A percentile compares a stretch with the other conserved stretches of the same genome.
These are phyloP conservation scores for Choreutis nemorana DNA, from an alignment of 2,888 invertebrate species.

Conservation along the genomic window DNA sequence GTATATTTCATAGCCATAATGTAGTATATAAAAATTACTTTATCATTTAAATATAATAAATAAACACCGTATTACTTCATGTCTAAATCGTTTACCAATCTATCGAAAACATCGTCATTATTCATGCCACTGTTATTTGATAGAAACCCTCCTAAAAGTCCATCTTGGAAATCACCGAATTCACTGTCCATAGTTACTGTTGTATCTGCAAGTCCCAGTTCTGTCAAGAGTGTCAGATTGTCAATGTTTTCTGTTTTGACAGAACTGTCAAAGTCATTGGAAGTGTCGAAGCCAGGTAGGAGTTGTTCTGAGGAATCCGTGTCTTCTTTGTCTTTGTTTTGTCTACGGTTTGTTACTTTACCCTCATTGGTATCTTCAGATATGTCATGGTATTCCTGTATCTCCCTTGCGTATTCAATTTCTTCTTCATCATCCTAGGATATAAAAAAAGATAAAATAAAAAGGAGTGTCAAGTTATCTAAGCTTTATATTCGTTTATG, in stretches of 20 bases:
- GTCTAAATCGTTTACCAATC: conserved; percentile 42
- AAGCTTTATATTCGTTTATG: background rate
- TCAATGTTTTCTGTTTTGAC: conserved; percentile 21
- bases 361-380: conserved; percentile 44
- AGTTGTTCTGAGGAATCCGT: conserved; percentile 41
- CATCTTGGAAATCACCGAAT: conserved; percentile 56
- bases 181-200: conserved; percentile 27
- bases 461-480: background rate
- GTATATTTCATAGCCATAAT: no score
- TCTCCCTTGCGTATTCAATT: conserved; percentile 55
- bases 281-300: conserved; percentile 33
- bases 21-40: conserved; percentile 3
- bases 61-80: conserved; percentile 25
- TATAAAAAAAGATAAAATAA: background rate
- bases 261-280: conserved; percentile 12
- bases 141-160: conserved; percentile 32
- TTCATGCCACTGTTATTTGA: conserved; percentile 18
- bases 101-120: conserved; percentile 47
- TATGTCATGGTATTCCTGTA: conserved; percentile 54
- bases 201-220: conserved; percentile 65
- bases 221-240: conserved; percentile 56
- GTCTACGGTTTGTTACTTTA: conserved; percentile 38
- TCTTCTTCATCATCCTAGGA: conserved; percentile 67
- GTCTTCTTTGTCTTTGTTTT: conserved; percentile 39
- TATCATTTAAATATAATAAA: conserved; percentile 5